phyloP scores from a whole-genome alignment of 1,140 invertebrate species.

The Drosophila takahashii region DNA sequence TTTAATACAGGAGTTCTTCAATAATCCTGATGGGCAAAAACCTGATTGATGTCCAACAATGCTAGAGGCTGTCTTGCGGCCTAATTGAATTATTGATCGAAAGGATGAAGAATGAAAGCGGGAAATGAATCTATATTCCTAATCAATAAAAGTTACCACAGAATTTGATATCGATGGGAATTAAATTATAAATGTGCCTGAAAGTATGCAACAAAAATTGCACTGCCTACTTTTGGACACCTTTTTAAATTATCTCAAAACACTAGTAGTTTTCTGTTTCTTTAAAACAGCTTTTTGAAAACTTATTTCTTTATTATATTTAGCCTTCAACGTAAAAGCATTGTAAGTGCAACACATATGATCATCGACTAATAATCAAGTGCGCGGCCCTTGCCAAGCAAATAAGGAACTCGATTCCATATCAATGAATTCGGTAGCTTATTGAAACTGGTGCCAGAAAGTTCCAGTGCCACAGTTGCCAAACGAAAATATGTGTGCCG shows the following conservation, averaged over 20 bases:
- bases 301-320: too few relatives aligned
- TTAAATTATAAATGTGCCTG: too few relatives aligned
- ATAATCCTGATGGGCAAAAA: constrained; percentile 8
- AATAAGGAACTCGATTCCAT: not conserved
- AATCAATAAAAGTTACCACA: too few relatives aligned
- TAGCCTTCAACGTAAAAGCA: not conserved
- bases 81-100: constrained; percentile 40
- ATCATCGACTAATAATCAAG: constrained; percentile 23
- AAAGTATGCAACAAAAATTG: too few relatives aligned
- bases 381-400: constrained; percentile 12
- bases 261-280: too few relatives aligned
- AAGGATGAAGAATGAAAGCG: not conserved
- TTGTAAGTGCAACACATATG: not conserved
- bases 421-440: constrained; percentile 28
- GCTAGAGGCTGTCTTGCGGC: constrained; percentile 14
- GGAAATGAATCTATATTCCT: not conserved
- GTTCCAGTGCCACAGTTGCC: constrained; percentile 25
- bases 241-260: too few relatives aligned
- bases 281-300: too few relatives aligned
- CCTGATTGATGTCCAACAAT: constrained; percentile 34
- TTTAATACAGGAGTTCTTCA: constrained; percentile 27
- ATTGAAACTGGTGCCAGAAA: constrained; percentile 33
- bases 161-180: too few relatives aligned
- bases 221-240: too few relatives aligned
- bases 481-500: constrained; percentile 17